phyloP scores from a whole-genome alignment of 2,113 vertebrate species.

The Neolamprologus modestus region DNA sequence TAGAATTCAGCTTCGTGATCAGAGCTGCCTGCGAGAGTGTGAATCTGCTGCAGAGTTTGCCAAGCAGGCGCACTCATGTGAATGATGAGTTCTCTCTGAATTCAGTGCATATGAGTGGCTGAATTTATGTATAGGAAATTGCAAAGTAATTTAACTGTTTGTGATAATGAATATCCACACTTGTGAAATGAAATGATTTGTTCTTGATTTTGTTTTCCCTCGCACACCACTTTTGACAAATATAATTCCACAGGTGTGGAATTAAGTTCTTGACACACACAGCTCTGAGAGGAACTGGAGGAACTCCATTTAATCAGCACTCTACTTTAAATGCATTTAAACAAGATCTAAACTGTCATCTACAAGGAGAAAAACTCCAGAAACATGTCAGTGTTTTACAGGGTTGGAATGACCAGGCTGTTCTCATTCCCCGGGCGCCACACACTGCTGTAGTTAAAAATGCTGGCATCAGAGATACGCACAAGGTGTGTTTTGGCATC shows the following conservation, averaged over 20 bases:
- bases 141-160: neutral
- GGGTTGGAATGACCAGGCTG: neutral
- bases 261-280: neutral
- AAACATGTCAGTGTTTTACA: constrained; percentile 11
- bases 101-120: neutral
- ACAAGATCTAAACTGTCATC: constrained; percentile 20
- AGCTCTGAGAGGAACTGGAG: neutral
- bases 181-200: neutral
- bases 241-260: neutral
- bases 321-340: constrained; percentile 23
- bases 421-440: neutral
- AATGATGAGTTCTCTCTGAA: neutral
- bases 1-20: neutral
- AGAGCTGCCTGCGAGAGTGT: neutral
- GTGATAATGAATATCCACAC: neutral
- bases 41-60: neutral
- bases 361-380: neutral
- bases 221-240: neutral
- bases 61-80: neutral
- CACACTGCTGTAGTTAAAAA: neutral
- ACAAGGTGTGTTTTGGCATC: neutral
- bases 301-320: constrained; percentile 17
- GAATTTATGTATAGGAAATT: neutral
- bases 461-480: neutral
- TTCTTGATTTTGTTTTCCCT: neutral